Conservation (phyloP, 2,888 invertebrate genomes). For the Sminthurides aquaticus region DNA sequence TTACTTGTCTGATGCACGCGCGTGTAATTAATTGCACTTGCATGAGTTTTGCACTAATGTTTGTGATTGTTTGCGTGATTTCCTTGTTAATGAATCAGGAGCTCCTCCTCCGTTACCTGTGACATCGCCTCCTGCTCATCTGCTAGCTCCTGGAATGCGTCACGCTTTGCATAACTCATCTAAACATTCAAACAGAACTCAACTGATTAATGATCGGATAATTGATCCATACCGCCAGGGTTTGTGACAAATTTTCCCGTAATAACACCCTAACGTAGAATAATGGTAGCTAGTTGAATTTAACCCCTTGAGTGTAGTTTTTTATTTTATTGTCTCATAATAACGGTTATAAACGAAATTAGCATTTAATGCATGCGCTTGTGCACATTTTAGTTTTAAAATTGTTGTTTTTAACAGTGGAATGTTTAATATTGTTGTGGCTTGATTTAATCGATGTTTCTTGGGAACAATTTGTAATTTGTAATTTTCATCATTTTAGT, state of each 20-base stretch:
- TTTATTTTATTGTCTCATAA: no score
- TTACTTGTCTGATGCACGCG: no score
- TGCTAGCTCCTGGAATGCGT: conserved; percentile 22
- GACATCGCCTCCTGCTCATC: conserved; percentile 28
- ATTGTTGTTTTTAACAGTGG: no score
- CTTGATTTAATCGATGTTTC: no score
- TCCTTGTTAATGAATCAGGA: conserved; percentile 8
- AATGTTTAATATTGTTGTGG: no score
- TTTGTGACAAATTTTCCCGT: conserved; percentile 9
- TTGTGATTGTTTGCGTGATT: conserved; percentile 3
- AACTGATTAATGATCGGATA: conserved; percentile 11
- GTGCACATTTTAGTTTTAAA: no score
- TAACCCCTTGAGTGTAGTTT: no score
- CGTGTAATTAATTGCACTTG: no score
- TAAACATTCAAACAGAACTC: conserved; percentile 9
- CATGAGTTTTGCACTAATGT: conserved; percentile 5
- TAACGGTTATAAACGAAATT: no score
- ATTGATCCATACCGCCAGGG: conserved; percentile 25
- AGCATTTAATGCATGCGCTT: no score
- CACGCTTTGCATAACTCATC: conserved; percentile 15
- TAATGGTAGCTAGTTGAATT: no score
- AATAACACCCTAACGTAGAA: background rate
- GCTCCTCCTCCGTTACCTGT: conserved; percentile 34
- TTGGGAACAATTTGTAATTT: no score
- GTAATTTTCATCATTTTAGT: background rate